phyloP scores from a whole-genome alignment of 1,140 invertebrate genomes.

The Panulirus ornatus region DNA sequence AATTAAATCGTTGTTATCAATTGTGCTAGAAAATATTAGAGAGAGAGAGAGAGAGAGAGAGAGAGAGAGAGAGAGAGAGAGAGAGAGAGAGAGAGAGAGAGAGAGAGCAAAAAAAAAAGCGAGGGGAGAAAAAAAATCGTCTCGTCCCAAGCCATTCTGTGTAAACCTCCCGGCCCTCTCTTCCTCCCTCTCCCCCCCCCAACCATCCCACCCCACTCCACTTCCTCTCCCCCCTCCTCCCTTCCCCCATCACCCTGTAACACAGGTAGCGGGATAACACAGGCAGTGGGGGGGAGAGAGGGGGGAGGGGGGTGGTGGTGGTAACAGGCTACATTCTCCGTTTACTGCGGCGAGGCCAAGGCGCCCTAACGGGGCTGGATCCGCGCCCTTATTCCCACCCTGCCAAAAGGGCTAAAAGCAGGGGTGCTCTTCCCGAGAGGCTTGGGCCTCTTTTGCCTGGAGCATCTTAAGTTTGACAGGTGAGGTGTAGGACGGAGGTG shows the following conservation, averaged over 20 bases:
- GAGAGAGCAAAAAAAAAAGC: neutral
- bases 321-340: constrained; percentile 49
- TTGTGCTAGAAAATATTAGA: too few relatives aligned
- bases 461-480: constrained; percentile 64
- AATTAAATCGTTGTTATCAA: constrained; percentile 49
- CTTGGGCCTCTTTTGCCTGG: constrained; percentile 34
- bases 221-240: too few relatives aligned
- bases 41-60: too few relatives aligned
- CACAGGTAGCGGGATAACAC: constrained; percentile 48
- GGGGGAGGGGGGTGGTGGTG: too few relatives aligned
- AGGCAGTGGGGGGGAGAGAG: constrained; percentile 51
- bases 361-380: neutral
- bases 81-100: neutral
- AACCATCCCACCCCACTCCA: too few relatives aligned
- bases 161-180: too few relatives aligned
- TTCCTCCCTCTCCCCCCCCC: too few relatives aligned
- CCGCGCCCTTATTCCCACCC: neutral
- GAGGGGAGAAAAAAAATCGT: constrained; percentile 2
- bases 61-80: neutral
- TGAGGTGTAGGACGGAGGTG: constrained; percentile 54
- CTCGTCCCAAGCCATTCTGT: constrained; percentile 57
- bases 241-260: too few relatives aligned
- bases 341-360: constrained; percentile 1
- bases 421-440: neutral
- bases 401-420: neutral